Evolutionary conservation across 2,888 invertebrate genomes (phyloP).

Genomic region (Fabriciana adippe): DNA sequence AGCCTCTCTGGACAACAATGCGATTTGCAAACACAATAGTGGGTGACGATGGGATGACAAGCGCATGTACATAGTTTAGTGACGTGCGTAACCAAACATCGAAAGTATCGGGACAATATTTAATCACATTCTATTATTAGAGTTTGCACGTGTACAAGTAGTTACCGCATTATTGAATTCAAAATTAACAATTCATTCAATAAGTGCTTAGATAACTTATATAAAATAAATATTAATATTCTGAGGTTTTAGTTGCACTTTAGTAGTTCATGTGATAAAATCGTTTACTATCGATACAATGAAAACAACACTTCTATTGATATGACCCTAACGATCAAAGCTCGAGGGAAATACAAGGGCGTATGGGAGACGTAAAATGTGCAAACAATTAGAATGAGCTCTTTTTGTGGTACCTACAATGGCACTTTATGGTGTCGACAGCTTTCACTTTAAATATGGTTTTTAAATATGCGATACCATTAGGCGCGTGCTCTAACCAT

Average conservation of each 20-base stretch:
- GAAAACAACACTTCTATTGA: constrained; percentile 25
- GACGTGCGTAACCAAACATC: constrained; percentile 49
- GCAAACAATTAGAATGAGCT: constrained; percentile 78
- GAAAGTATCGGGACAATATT: constrained; percentile 31
- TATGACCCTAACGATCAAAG: constrained; percentile 27
- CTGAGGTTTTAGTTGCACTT: too few species aligned
- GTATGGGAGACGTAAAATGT: constrained; percentile 68
- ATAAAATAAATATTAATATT: too few species aligned
- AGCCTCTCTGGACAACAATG: constrained; percentile 58
- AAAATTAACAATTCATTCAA: background rate
- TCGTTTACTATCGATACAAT: constrained; percentile 20
- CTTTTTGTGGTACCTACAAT: constrained; percentile 70
- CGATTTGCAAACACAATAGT: constrained; percentile 56
- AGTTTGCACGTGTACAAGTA: background rate
- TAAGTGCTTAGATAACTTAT: background rate
- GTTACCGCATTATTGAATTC: background rate
- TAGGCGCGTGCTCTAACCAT: constrained; percentile 55
- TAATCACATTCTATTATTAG: background rate
- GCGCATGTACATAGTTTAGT: constrained; percentile 33
- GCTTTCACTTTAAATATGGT: constrained; percentile 60
- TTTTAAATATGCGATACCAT: constrained; percentile 49
- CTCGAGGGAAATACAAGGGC: constrained; percentile 41
- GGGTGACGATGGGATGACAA: constrained; percentile 41
- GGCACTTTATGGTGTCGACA: constrained; percentile 71
- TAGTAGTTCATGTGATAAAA: background rate